Conservation (phyloP, 92 coral and sea anemone species). For the Hydrozoanthus gracilis region DNA sequence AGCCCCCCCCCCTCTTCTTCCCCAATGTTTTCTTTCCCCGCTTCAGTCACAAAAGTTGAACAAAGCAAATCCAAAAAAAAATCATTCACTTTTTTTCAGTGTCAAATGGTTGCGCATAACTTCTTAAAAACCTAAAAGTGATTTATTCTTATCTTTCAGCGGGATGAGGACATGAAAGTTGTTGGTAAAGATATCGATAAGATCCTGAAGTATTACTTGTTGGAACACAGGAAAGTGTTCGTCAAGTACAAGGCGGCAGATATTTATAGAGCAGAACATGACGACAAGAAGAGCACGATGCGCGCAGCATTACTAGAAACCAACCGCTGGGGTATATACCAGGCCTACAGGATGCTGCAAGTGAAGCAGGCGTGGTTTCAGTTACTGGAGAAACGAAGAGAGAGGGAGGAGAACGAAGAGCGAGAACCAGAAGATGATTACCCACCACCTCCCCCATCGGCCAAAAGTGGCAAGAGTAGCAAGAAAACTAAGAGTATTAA, state of each 20-base stretch:
- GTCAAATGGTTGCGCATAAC: background rate
- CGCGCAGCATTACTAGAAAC: slow-evolving; percentile 81
- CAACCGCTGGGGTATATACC: slow-evolving; percentile 97
- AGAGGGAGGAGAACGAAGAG: slow-evolving; percentile 71
- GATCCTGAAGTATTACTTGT: slow-evolving; percentile 79
- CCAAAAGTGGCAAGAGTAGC: slow-evolving; percentile 37
- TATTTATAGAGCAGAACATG: slow-evolving; percentile 68
- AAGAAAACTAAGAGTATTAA: slow-evolving; percentile 38
- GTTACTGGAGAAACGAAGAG: slow-evolving; percentile 73
- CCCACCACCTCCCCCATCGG: slow-evolving; percentile 12
- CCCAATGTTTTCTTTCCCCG: no score
- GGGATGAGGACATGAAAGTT: slow-evolving; percentile 65
- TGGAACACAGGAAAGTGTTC: slow-evolving; percentile 92
- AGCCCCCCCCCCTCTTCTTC: no score
- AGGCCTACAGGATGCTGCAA: slow-evolving; percentile 80
- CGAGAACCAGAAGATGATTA: slow-evolving; percentile 35
- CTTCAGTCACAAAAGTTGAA: background rate
- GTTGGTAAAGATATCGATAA: slow-evolving; percentile 80
- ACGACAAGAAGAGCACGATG: slow-evolving; percentile 72
- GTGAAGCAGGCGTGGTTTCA: slow-evolving; percentile 86
- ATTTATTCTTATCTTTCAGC: slow-evolving; percentile 55
- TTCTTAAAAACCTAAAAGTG: background rate
- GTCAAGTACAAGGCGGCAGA: slow-evolving; percentile 80
- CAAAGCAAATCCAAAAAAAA: background rate
- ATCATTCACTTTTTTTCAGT: background rate